Percentiles rank a stretch among this genome's conserved stretches.
Evolutionary conservation across 53 echinoderm and acorn worm species (phyloP).

Genomic region (Echinometra lucunter): DNA sequence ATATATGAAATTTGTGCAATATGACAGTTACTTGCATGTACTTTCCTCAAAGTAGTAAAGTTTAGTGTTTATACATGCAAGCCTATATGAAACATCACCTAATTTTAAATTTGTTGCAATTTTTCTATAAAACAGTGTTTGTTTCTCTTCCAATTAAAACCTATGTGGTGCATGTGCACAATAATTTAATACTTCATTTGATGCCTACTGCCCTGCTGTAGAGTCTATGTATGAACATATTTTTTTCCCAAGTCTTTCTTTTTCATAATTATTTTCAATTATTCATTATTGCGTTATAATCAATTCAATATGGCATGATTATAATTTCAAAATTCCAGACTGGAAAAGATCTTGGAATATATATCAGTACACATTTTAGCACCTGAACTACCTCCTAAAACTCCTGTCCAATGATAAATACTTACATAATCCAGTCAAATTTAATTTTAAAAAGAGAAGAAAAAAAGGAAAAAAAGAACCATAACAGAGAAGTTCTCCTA

Average conservation of each 20-base stretch:
- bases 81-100: too few species aligned
- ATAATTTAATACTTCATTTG: background rate
- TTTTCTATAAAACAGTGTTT: too few species aligned
- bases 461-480: too few species aligned
- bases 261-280: too few species aligned
- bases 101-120: background rate
- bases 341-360: background rate
- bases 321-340: background rate
- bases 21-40: too few species aligned
- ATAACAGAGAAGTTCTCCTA: too few species aligned
- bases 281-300: background rate
- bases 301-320: background rate
- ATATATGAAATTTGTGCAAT: too few species aligned
- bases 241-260: too few species aligned
- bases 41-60: too few species aligned
- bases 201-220: background rate
- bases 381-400: background rate
- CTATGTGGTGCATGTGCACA: background rate
- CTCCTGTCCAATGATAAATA: background rate
- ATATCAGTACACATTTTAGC: background rate
- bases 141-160: background rate
- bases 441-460: too few species aligned
- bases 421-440: background rate
- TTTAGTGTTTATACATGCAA: too few species aligned
- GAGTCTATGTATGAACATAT: background rate